Evolutionary conservation across 2,888 invertebrate species (phyloP), one percentile per base, ranked within the genome.

Genomic region (Papilio gigon): DNA sequence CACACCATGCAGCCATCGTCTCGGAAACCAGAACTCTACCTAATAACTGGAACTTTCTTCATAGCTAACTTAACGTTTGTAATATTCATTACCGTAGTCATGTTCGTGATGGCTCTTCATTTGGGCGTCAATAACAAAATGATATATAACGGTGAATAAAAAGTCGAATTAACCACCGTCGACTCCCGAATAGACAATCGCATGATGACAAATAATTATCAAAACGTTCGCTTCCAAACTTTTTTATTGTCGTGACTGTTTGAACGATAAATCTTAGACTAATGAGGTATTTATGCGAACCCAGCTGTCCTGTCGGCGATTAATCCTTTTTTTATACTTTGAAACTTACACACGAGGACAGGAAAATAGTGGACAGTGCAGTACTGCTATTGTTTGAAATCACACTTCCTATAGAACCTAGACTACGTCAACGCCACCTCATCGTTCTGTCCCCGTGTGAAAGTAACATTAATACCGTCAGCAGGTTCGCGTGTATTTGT

Each of bases 161-260:
- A 87, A 80, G 77, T 70, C 80, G 80, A 88, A 88, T 88, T 85
- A 88, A 87, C 79, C 81, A 80, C 77, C 82, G 78, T 78, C 75
- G 79, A 80, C 80, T 79, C 81, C 81, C 84, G 80, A 87, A 90
- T 88, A 91, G 90, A 90, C 89, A 90, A 87, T 92, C 89, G 92
- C 92, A 92, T 92, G 92, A 84, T 88, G 87, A 81, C 85, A 89
- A 90, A 88, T 92, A 92, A 92, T 92, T 92, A 92, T 90, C 85
- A 87, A 85, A 88, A 81, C 76, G 83, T 86, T 86, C 83, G 82
- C 82, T 85, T 86, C 79, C 75, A 78, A 88, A 88, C 77, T 86
- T 90, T 90, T 87, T 89, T 88, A 88, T 82, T 88, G 83, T 84
- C 92, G 90, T 91, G 92, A 90, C 90, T 87, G 84, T 80, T 85